Evolutionary conservation across 2,113 vertebrate species (phyloP), one percentile per base, ranked within the genome.

Genomic region (Silurus asotus): DNA sequence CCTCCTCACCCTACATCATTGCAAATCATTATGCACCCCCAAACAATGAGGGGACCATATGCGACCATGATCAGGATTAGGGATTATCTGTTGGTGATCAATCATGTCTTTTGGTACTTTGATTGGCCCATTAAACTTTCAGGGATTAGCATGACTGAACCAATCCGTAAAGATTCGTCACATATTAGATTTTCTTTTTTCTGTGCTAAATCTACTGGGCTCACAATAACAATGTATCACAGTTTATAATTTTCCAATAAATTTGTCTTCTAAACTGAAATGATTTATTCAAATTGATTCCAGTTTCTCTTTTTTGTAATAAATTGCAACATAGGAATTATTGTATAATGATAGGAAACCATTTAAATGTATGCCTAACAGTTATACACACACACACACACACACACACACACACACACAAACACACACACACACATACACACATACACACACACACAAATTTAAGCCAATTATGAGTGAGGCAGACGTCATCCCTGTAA

Each of bases 41-140:
- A 8, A 37, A 6, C 64, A 87, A 74, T 84, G 70, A 23, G 58
- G 82, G 81, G 75, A 82, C 84, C 83, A 86, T 86, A 85, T 84
- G 61, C 69, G 74, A 83, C 87, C 81, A 20, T 90, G 92, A 91
- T 90, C 72, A 86, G 90, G 91, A 95, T 93, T 93, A 89, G 92
- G 91, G 89, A 88, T 90, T 89, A 94, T 93, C 91, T 83, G 88
- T 85, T 53, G 91, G 94, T 94, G 91, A 95, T 95, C 94, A 93
- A 94, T 95, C 94, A 95, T 89, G 81, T 81, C 79, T 87, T 89
- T 86, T 93, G 93, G 93, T 94, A 93, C 83, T 67, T 91, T 94
- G 94, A 95, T 93, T 92, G 92, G 93, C 92, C 92, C 89, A 92
- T 80, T 80, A 55, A 81, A 25, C 61, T 51, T 64, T 85, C 48